Percentiles rank a stretch among this genome's conserved stretches.
These are phyloP conservation scores for Poliocrania exsul DNA, from an alignment of 2,797 vertebrate species.

Conservation along the genomic window DNA sequence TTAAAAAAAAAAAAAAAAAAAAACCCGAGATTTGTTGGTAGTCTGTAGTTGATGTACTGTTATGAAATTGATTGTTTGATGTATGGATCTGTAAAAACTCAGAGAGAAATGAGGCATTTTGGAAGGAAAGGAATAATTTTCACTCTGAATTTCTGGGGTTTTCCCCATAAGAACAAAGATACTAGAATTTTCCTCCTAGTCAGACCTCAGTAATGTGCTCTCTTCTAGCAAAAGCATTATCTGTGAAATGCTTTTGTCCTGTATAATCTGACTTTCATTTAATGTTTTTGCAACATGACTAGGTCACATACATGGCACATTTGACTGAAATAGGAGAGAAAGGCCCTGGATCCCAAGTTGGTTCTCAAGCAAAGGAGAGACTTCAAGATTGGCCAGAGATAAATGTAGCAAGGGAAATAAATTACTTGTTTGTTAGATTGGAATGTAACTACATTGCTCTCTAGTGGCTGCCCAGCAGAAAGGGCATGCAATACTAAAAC, in stretches of 20 bases:
- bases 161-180: background rate
- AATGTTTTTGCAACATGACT: background rate
- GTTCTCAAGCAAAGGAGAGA: background rate
- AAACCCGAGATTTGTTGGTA: background rate
- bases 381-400: background rate
- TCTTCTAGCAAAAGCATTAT: background rate
- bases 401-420: background rate
- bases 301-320: background rate
- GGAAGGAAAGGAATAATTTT: background rate
- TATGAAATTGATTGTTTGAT: background rate
- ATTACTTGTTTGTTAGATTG: background rate
- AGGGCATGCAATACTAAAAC: background rate
- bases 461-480: conserved; percentile 50
- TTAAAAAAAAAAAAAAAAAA: background rate
- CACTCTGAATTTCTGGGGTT: background rate
- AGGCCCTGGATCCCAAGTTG: rapidly evolving
- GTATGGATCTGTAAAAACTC: background rate
- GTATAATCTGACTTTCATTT: background rate
- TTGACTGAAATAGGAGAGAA: background rate
- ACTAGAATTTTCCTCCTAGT: background rate
- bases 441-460: conserved; percentile 42
- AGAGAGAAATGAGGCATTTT: background rate
- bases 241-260: background rate
- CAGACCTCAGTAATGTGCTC: background rate
- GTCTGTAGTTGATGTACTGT: background rate